These are phyloP conservation scores for Egretta garzetta DNA, from an alignment of 2,113 vertebrate genomes.

Conservation along the genomic window DNA sequence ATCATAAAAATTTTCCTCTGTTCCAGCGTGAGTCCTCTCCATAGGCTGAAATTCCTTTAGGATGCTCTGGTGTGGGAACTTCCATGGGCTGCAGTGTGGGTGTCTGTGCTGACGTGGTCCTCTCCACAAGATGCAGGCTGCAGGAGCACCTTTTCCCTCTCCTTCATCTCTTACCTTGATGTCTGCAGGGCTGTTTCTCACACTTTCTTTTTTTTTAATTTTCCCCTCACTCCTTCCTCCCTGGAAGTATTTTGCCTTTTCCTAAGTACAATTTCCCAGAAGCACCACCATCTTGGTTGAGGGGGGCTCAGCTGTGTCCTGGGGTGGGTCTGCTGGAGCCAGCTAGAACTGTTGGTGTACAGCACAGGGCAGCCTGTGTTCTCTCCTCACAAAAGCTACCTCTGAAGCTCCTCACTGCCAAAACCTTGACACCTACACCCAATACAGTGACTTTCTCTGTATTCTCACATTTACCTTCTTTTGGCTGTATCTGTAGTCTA, in stretches of 20 bases:
- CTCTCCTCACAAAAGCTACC: background rate
- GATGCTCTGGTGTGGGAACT: background rate
- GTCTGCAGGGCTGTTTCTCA: background rate
- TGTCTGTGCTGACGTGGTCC: background rate
- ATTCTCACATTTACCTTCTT: background rate
- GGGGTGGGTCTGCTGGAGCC: fast-evolving
- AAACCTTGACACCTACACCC: background rate
- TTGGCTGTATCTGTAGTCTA: background rate
- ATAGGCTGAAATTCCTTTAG: fast-evolving
- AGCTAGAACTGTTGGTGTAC: background rate
- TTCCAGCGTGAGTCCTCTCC: background rate
- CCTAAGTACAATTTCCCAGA: background rate
- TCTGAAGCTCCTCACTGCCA: background rate
- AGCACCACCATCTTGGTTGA: fast-evolving
- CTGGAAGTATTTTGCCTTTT: background rate
- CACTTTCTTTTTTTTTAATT: background rate
- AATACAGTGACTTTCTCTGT: background rate
- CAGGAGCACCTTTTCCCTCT: background rate
- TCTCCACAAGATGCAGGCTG: background rate
- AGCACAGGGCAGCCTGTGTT: background rate
- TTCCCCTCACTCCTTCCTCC: background rate
- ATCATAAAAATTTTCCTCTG: background rate
- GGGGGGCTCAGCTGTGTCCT: fast-evolving
- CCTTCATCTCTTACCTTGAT: background rate
- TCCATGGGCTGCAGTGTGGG: background rate